Evolutionary conservation across 2,888 invertebrate species (phyloP), one percentile per base, ranked within the genome.

Genomic region (Meloe dianella): DNA sequence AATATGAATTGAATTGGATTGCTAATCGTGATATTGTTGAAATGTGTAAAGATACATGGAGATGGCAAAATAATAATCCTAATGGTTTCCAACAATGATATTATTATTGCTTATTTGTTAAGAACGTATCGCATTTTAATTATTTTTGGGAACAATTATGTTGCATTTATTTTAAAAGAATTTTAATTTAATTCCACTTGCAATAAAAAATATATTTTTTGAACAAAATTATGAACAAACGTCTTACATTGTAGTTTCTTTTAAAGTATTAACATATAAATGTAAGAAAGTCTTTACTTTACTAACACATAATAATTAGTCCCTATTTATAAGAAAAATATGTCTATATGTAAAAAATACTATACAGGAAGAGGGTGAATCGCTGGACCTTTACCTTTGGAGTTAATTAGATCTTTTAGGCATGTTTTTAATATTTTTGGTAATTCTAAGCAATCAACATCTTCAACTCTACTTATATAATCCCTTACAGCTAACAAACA

Each of bases 1-100:
- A 88, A 64, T 85, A 88, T 67, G 90, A 95, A 76, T 85, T 98
- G 1, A 88, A 89, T n/a, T 97, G 97, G 97, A 87, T 87, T 29
- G 92, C 96, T 20, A 87, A 86, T n/a, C 88, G 88, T 79, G 88
- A 88, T 67, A 85, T 97, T 5, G 85, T 89, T 12, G 92, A 93
- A 73, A 96, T 96, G 95, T 96, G 96, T 81, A 83, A 81, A 10
- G 95, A 96, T 80, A 89, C 93, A 0, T 96, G 96, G 96, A 88
- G 88, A 62, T 96, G 96, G 96, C 96, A 96, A 83, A 89, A 89
- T 61, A 85, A 85, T 62, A 93, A 96, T 85, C 95, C 96, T 1
- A 87, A 91, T 68, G 96, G 96, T 0, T 94, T 85, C 62, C 74
- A 75, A 32, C 9, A 58, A 58, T 24, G 12, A n/a, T 41, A 12